Percentiles rank a stretch among this genome's conserved stretches.
Evolutionary conservation across 2,888 invertebrate genomes (phyloP).

Genomic region (Autographa pulchrina): DNA sequence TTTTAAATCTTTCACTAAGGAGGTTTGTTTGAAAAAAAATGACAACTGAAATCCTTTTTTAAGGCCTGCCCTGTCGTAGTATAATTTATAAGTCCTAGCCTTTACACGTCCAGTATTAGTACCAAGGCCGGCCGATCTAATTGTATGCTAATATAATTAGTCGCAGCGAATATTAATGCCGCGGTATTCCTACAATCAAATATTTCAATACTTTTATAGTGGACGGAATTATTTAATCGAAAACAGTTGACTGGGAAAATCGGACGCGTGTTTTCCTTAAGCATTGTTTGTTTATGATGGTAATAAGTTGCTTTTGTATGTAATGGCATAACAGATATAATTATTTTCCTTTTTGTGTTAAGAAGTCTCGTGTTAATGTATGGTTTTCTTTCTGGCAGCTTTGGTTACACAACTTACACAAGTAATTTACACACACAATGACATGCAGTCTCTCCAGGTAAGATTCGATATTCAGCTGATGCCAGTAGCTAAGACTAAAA

Average conservation of each 20-base stretch:
- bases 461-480: too few species aligned
- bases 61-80: constrained; percentile 26
- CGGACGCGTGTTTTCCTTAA: constrained; percentile 15
- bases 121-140: constrained; percentile 50
- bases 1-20: neutral
- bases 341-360: too few species aligned
- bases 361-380: too few species aligned
- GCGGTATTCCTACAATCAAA: constrained; percentile 24
- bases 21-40: neutral
- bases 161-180: constrained; percentile 44
- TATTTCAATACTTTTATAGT: constrained; percentile 45
- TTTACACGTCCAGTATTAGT: constrained; percentile 22
- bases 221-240: constrained; percentile 18
- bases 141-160: constrained; percentile 59
- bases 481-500: too few species aligned
- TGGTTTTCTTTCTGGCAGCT: too few species aligned
- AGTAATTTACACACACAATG: too few species aligned
- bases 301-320: constrained; percentile 15
- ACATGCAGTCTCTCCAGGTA: too few species aligned
- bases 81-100: constrained; percentile 24
- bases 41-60: neutral
- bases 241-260: constrained; percentile 34
- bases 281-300: constrained; percentile 10
- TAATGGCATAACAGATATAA: neutral
- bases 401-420: too few species aligned